Percentiles rank a stretch among this genome's conserved stretches.
These are phyloP conservation scores for Hydrolagus colliei DNA, from an alignment of 2,797 vertebrate genomes.

Conservation along the genomic window DNA sequence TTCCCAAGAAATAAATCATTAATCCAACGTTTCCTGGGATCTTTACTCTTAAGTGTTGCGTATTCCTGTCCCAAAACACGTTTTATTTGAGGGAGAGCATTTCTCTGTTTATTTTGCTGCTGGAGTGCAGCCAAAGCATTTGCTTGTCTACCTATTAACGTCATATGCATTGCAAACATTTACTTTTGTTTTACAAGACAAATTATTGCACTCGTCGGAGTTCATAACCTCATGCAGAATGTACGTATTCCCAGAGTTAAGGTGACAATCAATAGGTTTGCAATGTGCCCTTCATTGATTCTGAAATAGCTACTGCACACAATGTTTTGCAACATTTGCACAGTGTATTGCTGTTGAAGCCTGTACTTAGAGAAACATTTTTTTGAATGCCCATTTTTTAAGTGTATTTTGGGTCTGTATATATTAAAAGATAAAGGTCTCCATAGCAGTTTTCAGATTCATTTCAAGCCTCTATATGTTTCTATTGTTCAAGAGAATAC, in stretches of 20 bases:
- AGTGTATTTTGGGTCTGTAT: not conserved
- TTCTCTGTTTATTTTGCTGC: slow-evolving; percentile 25
- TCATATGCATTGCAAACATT: slow-evolving; percentile 26
- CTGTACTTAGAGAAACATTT: not conserved
- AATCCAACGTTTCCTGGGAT: no score
- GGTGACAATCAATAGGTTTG: slow-evolving; percentile 24
- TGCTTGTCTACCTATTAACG: slow-evolving; percentile 3
- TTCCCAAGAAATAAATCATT: no score
- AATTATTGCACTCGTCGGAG: slow-evolving; percentile 22
- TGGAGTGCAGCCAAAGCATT: slow-evolving; percentile 13
- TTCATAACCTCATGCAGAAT: not conserved
- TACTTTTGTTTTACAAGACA: slow-evolving; percentile 25
- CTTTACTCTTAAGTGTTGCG: no score
- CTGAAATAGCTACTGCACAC: not conserved
- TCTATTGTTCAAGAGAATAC: not conserved
- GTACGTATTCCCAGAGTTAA: slow-evolving; percentile 13
- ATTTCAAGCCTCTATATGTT: not conserved
- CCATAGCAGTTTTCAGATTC: not conserved
- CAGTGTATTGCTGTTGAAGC: not conserved
- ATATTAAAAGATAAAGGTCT: not conserved
- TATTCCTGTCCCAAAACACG: not conserved
- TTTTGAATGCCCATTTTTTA: not conserved
- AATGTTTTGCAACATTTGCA: not conserved
- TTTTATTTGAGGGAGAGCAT: slow-evolving; percentile 25
- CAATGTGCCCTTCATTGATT: slow-evolving; percentile 16